Conservation (phyloP, 2,113 vertebrate genomes). For the Trogon surrucura region DNA sequence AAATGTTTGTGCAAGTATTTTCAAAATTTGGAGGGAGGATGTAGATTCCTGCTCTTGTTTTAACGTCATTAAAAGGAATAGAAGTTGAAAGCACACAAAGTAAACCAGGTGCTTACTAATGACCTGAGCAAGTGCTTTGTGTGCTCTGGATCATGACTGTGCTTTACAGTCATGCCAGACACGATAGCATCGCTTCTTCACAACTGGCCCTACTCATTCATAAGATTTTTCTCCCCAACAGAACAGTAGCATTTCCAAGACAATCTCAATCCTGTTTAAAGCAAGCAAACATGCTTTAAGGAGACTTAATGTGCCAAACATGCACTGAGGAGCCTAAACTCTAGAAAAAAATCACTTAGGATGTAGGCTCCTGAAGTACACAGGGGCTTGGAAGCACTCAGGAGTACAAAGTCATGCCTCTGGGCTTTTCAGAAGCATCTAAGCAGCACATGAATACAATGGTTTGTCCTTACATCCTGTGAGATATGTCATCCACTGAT, state of each 20-base stretch:
- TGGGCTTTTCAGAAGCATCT: not conserved
- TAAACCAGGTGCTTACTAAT: not conserved
- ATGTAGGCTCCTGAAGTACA: not conserved
- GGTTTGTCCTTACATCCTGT: not conserved
- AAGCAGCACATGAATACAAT: accelerated
- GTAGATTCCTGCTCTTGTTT: not conserved
- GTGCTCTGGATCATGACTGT: not conserved
- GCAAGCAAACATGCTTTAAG: not conserved
- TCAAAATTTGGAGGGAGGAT: not conserved
- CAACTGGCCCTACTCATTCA: accelerated
- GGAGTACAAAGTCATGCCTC: not conserved
- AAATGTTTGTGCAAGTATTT: not conserved
- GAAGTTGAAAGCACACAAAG: not conserved
- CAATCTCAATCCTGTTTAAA: not conserved
- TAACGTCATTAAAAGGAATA: not conserved
- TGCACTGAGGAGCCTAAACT: not conserved
- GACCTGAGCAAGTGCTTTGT: not conserved
- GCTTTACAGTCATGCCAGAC: not conserved
- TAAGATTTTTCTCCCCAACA: not conserved
- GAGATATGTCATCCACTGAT: accelerated
- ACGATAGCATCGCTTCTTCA: not conserved
- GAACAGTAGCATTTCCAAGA: not conserved
- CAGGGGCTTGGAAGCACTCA: not conserved
- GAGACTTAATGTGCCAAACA: not conserved
- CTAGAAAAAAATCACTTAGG: not conserved